phyloP scores from a whole-genome alignment of 2,113 vertebrate species.

The Brachirus orientalis region DNA sequence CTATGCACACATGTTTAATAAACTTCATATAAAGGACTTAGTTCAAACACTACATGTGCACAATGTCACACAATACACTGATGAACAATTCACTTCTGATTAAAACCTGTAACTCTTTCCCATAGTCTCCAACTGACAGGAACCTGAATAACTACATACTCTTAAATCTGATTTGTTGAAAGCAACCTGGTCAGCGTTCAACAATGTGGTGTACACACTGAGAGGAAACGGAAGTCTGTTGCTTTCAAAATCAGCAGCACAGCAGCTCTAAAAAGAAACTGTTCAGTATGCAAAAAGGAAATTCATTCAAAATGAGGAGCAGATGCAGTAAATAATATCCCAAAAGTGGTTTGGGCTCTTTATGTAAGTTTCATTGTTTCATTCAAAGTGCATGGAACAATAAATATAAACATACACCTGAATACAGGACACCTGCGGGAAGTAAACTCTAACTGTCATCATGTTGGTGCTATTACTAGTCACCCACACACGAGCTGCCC shows the following conservation, averaged over 20 bases:
- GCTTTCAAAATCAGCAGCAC: neutral
- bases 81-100: neutral
- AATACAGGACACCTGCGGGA: slow-evolving; percentile 45
- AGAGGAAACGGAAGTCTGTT: slow-evolving; percentile 12
- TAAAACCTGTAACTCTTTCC: slow-evolving; percentile 3
- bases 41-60: neutral
- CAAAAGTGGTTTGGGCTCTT: neutral
- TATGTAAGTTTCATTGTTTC: neutral
- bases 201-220: slow-evolving; percentile 18
- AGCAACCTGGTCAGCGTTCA: slow-evolving; percentile 54
- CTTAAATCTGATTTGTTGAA: slow-evolving; percentile 56
- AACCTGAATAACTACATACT: slow-evolving; percentile 60
- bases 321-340: slow-evolving; percentile 5
- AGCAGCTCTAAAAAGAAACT: slow-evolving; percentile 3
- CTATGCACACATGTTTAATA: neutral
- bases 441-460: slow-evolving; percentile 29
- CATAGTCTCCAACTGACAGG: slow-evolving; percentile 27
- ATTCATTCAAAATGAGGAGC: neutral
- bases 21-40: neutral
- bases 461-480: slow-evolving; percentile 41
- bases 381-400: neutral
- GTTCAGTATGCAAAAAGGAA: neutral
- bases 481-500: slow-evolving; percentile 54
- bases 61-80: neutral
- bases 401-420: neutral